Evolutionary conservation across 2,113 vertebrate genomes (phyloP).

Genomic region (Argyrosomus japonicus): DNA sequence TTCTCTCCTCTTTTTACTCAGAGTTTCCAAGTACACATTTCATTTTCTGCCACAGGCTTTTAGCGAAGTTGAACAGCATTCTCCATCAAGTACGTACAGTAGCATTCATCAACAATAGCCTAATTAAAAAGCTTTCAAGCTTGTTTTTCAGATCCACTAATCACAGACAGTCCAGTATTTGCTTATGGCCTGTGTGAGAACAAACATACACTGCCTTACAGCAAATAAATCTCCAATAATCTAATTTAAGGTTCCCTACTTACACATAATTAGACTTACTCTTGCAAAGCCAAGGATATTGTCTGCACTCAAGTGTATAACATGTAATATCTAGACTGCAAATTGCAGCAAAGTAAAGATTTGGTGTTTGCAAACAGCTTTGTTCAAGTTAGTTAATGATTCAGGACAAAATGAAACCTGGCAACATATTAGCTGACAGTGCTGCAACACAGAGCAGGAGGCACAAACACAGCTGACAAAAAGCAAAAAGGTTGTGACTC

Average conservation of each 20-base stretch:
- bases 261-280: conserved; percentile 67
- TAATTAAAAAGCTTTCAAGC: conserved; percentile 88
- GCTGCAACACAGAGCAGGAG: conserved; percentile 3
- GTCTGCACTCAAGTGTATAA: conserved; percentile 40
- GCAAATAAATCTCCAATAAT: conserved; percentile 75
- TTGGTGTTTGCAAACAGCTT: conserved; percentile 34
- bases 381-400: conserved; percentile 12
- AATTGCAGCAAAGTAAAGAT: conserved; percentile 18
- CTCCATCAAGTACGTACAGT: conserved; percentile 71
- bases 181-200: conserved; percentile 51
- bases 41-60: conserved; percentile 74
- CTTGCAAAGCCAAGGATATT: conserved; percentile 27
- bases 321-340: conserved; percentile 29
- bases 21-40: conserved; percentile 41
- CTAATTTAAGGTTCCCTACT: conserved; percentile 66
- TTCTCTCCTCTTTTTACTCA: conserved; percentile 1
- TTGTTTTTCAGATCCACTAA: conserved; percentile 81
- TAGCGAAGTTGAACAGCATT: conserved; percentile 73
- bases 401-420: conserved; percentile 15
- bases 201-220: conserved; percentile 51
- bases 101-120: conserved; percentile 70
- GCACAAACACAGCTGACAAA: conserved; percentile 22
- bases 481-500: conserved; percentile 2
- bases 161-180: conserved; percentile 72
- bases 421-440: background rate